Evolutionary conservation across 1,140 invertebrate genomes (phyloP).

Genomic region (Eumeta japonica): DNA sequence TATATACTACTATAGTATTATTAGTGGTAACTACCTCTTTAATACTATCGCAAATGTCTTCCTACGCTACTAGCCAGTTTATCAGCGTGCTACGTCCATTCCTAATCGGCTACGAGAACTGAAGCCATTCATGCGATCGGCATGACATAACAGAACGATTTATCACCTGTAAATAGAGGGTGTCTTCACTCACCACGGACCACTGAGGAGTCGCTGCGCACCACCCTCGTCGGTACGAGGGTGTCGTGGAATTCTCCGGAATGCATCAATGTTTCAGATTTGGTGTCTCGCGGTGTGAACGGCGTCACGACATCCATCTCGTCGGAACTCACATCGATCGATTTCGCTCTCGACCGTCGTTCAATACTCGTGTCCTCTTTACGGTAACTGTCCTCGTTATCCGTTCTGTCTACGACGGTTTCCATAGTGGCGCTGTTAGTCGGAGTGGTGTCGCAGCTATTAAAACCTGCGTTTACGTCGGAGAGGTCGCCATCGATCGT

Average conservation of each 20-base stretch:
- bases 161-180: slow-evolving; percentile 53
- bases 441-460: slow-evolving; percentile 8
- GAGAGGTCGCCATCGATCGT: too few species aligned
- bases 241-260: slow-evolving; percentile 45
- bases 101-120: background rate
- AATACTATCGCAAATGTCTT: background rate
- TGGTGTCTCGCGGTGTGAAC: slow-evolving; percentile 11
- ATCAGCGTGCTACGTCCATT: too few species aligned
- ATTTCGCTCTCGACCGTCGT: slow-evolving; percentile 1
- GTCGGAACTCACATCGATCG: slow-evolving; percentile 28
- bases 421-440: slow-evolving; percentile 12
- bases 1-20: background rate
- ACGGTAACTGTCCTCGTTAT: background rate
- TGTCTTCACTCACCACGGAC: slow-evolving; percentile 56
- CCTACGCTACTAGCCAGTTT: too few species aligned
- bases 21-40: background rate
- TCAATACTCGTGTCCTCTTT: background rate
- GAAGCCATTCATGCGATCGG: slow-evolving; percentile 39
- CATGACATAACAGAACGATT: slow-evolving; percentile 46
- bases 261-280: slow-evolving; percentile 24
- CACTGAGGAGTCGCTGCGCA: slow-evolving; percentile 39
- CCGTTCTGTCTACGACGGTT: slow-evolving; percentile 10
- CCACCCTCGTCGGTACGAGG: slow-evolving; percentile 40
- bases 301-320: slow-evolving; percentile 43
- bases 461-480: background rate